Percentiles rank a stretch among this genome's conserved stretches.
phyloP scores from a whole-genome alignment of 2,797 vertebrate species.

The Dipus sagitta region DNA sequence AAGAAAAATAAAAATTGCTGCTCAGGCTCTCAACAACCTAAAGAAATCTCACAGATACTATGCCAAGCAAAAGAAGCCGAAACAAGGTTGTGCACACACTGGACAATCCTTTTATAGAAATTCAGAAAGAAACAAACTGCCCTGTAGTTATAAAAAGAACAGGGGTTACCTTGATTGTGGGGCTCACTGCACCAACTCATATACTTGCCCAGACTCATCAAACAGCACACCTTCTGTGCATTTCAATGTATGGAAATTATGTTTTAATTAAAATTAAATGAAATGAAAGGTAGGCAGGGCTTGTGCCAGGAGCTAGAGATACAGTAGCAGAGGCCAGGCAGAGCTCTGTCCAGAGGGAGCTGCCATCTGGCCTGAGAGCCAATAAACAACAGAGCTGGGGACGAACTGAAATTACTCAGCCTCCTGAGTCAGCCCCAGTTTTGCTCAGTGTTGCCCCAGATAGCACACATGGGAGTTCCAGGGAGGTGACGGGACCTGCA shows the following conservation, averaged over 20 bases:
- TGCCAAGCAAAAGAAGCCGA: not conserved
- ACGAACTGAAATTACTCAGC: not conserved
- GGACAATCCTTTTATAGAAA: slow-evolving; percentile 29
- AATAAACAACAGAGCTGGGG: slow-evolving; percentile 64
- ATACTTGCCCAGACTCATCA: slow-evolving; percentile 61
- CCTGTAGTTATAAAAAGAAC: slow-evolving; percentile 12
- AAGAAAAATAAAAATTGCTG: no score
- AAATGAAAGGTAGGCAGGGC: slow-evolving; percentile 68
- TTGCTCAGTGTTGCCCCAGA: not conserved
- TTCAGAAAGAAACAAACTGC: slow-evolving; percentile 15
- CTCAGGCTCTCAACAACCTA: not conserved
- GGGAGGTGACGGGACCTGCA: not conserved
- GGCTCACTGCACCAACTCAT: slow-evolving; percentile 21
- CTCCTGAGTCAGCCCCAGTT: slow-evolving; percentile 19
- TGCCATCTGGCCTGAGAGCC: slow-evolving; percentile 71
- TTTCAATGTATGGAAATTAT: slow-evolving; percentile 76
- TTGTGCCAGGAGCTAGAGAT: slow-evolving; percentile 63
- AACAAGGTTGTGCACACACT: not conserved
- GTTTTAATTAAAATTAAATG: slow-evolving; percentile 80
- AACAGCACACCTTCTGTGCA: slow-evolving; percentile 63
- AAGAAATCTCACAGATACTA: slow-evolving; percentile 14
- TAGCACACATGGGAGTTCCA: slow-evolving; percentile 8
- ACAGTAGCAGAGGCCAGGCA: slow-evolving; percentile 59
- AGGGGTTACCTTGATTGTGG: not conserved
- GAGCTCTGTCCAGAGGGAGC: slow-evolving; percentile 68